phyloP scores from a whole-genome alignment of 2,797 vertebrate species.

The Setipinna tenuifilis region DNA sequence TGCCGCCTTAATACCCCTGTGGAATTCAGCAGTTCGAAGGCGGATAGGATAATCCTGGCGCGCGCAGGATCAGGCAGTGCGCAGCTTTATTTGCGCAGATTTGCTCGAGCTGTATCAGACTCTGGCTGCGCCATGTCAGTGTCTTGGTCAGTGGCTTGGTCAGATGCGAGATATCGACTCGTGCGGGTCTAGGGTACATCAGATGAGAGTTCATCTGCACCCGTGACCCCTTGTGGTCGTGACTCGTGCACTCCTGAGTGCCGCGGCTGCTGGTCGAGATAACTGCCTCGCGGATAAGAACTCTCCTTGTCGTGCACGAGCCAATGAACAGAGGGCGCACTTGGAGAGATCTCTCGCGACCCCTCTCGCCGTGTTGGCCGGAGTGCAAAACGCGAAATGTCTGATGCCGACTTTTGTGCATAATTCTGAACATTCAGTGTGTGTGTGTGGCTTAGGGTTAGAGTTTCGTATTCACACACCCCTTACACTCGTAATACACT shows the following conservation, averaged over 20 bases:
- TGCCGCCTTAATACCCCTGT: not conserved
- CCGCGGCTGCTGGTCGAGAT: not conserved
- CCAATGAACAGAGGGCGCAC: slow-evolving; percentile 1
- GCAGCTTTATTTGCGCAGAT: not conserved
- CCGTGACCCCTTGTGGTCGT: too few species aligned
- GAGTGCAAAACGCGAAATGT: too few species aligned
- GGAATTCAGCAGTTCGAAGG: not conserved
- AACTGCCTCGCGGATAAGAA: not conserved
- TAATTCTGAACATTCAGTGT: too few species aligned
- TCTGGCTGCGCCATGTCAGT: too few species aligned
- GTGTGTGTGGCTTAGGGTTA: too few species aligned
- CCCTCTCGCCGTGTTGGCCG: not conserved
- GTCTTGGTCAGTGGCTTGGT: too few species aligned
- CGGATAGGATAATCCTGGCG: not conserved
- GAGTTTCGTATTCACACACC: too few species aligned
- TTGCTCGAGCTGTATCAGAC: too few species aligned
- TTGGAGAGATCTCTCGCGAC: not conserved
- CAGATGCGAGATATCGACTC: too few species aligned
- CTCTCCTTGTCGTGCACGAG: not conserved
- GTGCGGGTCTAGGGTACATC: not conserved
- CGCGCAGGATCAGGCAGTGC: not conserved
- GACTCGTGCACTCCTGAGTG: not conserved
- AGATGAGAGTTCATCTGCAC: not conserved
- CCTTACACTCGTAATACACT: too few species aligned
- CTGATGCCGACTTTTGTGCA: too few species aligned